Percentiles rank a stretch among this genome's conserved stretches.
These are phyloP conservation scores for Falcunculus frontatus DNA, from an alignment of 2,113 vertebrate genomes.

Conservation along the genomic window DNA sequence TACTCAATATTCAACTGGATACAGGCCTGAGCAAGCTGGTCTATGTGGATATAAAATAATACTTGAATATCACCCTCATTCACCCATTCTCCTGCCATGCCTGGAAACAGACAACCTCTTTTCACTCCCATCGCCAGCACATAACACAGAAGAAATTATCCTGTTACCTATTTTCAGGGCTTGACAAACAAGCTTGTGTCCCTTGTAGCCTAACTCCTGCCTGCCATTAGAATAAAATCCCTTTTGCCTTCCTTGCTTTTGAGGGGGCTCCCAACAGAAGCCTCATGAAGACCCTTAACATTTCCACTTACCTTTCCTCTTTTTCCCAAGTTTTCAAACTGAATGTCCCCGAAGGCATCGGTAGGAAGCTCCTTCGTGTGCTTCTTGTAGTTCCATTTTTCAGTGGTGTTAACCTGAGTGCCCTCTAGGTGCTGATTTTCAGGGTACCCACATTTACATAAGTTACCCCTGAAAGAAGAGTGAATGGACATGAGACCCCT, in stretches of 20 bases:
- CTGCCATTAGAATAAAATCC: neutral
- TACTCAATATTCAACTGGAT: neutral
- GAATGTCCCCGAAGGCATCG: conserved; percentile 77
- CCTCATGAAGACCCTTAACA: rapidly evolving
- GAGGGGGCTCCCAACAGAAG: neutral
- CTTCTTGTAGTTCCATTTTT: conserved; percentile 80
- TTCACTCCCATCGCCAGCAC: neutral
- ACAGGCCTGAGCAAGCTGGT: neutral
- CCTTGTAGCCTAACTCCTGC: neutral
- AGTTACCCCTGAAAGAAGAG: conserved; percentile 54
- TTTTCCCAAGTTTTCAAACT: conserved; percentile 77
- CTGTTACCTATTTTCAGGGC: neutral
- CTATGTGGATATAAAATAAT: neutral
- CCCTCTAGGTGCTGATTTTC: conserved; percentile 75
- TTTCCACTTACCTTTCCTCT: conserved; percentile 70
- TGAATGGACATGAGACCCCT: rapidly evolving
- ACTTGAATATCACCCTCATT: neutral
- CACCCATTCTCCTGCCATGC: neutral
- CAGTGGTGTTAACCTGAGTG: conserved; percentile 66
- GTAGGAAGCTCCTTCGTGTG: conserved; percentile 78
- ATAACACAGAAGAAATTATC: neutral
- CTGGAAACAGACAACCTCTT: neutral
- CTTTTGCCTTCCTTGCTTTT: neutral
- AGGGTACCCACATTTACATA: conserved; percentile 76
- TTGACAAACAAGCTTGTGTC: neutral